Evolutionary conservation across 2,888 invertebrate genomes (phyloP).

Genomic region (Pammene fasciana): DNA sequence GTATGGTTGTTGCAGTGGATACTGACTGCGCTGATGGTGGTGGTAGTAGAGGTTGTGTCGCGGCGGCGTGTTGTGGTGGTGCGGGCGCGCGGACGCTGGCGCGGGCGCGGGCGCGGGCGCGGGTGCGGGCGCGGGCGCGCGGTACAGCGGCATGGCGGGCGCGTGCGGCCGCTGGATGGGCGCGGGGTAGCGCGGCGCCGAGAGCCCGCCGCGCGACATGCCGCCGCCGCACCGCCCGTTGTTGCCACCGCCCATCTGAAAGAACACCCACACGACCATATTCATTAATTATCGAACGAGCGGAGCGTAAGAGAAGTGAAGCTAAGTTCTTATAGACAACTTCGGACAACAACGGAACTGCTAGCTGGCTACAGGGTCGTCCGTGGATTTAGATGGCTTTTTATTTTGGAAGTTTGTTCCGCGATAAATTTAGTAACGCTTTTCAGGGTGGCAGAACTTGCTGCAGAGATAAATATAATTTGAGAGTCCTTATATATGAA

Average conservation of each 20-base stretch:
- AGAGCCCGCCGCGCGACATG: slow-evolving; percentile 63
- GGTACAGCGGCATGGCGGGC: slow-evolving; percentile 70
- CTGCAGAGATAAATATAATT: too few species aligned
- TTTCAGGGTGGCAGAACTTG: too few species aligned
- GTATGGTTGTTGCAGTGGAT: slow-evolving; percentile 38
- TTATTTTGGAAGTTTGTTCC: too few species aligned
- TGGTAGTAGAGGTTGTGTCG: slow-evolving; percentile 73
- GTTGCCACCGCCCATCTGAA: slow-evolving; percentile 71
- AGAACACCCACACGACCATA: slow-evolving; percentile 37
- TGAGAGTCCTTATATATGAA: too few species aligned
- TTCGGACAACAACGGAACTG: too few species aligned
- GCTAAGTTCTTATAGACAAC: too few species aligned
- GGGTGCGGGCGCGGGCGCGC: slow-evolving; percentile 74
- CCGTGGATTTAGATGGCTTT: too few species aligned
- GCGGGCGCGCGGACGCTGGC: slow-evolving; percentile 59
- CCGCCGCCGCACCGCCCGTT: slow-evolving; percentile 64
- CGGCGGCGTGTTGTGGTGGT: slow-evolving; percentile 60
- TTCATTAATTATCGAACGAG: too few species aligned
- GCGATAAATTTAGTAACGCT: too few species aligned
- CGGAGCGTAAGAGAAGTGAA: too few species aligned
- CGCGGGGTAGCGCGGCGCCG: slow-evolving; percentile 79
- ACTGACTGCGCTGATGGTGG: slow-evolving; percentile 79
- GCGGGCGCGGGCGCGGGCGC: slow-evolving; percentile 77
- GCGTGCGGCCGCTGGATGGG: slow-evolving; percentile 83
- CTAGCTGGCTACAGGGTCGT: too few species aligned